Conservation (phyloP, 2,113 vertebrate species). For the Cromileptes altivelis region DNA sequence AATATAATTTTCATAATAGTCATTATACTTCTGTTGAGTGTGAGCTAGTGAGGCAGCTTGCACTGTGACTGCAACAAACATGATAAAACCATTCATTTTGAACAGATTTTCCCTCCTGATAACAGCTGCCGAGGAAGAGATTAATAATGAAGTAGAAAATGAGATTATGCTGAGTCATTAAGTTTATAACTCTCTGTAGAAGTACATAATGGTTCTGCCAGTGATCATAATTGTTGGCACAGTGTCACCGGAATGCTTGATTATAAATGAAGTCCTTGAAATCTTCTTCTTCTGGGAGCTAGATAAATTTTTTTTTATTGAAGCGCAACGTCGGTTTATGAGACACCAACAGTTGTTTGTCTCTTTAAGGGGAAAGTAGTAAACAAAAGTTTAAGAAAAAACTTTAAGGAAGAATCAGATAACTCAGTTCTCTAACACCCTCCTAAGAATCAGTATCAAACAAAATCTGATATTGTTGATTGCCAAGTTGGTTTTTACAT, state of each 20-base stretch:
- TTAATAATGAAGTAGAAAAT: slow-evolving; percentile 80
- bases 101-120: slow-evolving; percentile 51
- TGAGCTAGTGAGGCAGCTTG: neutral
- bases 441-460: too few relatives aligned
- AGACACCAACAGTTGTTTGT: slow-evolving; percentile 32
- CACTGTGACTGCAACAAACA: slow-evolving; percentile 41
- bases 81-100: slow-evolving; percentile 46
- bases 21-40: slow-evolving; percentile 10
- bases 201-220: slow-evolving; percentile 63
- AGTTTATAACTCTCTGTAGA: slow-evolving; percentile 72
- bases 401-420: neutral
- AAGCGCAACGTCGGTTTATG: slow-evolving; percentile 21
- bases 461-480: too few relatives aligned
- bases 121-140: slow-evolving; percentile 63
- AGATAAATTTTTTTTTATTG: slow-evolving; percentile 8
- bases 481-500: too few relatives aligned
- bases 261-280: slow-evolving; percentile 50
- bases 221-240: slow-evolving; percentile 57
- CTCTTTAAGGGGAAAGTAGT: slow-evolving; percentile 1
- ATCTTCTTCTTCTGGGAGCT: slow-evolving; percentile 2
- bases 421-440: neutral
- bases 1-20: neutral
- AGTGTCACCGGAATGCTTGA: slow-evolving; percentile 52
- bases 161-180: slow-evolving; percentile 74
- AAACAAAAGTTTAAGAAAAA: neutral